Evolutionary conservation across 2,888 invertebrate genomes (phyloP), one percentile per base, ranked within the genome.

Genomic region (Chromoteleia sp.): DNA sequence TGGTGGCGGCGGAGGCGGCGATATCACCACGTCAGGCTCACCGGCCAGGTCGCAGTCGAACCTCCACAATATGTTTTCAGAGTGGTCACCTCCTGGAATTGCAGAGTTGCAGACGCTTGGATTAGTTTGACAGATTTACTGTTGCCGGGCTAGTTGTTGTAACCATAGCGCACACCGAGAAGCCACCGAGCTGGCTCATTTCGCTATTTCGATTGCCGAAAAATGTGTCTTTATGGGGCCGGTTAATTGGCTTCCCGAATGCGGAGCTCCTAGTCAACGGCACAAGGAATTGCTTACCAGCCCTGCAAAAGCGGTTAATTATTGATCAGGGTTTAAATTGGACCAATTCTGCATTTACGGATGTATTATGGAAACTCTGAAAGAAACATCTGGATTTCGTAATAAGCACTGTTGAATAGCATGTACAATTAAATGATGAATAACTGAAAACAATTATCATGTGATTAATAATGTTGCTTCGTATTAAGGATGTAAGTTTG

Each of bases 61-160:
- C 89, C 90, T 90, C 91, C 91, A 91, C 65, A 91, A 85, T 77
- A 91, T 90, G 84, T 87, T 91, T 85, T 91, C 91, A 90, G 91
- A 87, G 84, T 91, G 89, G 91, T 91, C 91, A 91, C 89, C 91
- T 91, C 90, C 91, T 91, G 85, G n/a, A 58, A 61, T 65, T 14
- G 61, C 30, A 21, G 12, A 54, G 43, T 59, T 59, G 10, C 56
- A 43, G 25, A 45, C 41, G 14, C 21, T 30, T 7, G 43, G 33
- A 54, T 68, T 68, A 68, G 68, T 52, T 52, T 67, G 67, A 67
- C 41, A 54, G 67, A 58, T 70, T 70, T 70, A 70, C 2, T 19
- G 43, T 30, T 54, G 19, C 14, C 5, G 56, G 2, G 30, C 30
- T 54, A 54, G 65, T 50, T 65, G 50, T 48, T 36, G 63, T 12